phyloP scores from a whole-genome alignment of 2,113 vertebrate genomes.

The Rhinopomastus cyanomelas region DNA sequence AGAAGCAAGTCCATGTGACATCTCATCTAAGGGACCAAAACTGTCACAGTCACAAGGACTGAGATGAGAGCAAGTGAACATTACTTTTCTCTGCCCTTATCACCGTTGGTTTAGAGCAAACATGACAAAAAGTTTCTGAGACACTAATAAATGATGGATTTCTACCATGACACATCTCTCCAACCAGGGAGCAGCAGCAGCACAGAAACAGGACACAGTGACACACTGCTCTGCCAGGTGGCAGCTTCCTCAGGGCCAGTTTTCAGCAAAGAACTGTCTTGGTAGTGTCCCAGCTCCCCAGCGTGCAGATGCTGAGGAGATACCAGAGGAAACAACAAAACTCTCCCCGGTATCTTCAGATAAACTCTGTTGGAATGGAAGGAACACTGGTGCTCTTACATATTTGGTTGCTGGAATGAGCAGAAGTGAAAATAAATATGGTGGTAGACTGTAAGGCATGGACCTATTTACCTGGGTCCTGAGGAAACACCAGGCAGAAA shows the following conservation, averaged over 20 bases:
- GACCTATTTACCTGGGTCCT: not conserved
- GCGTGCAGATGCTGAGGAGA: not conserved
- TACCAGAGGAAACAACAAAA: not conserved
- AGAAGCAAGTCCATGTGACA: not conserved
- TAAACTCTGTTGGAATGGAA: fast-evolving
- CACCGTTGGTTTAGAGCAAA: not conserved
- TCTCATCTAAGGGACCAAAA: not conserved
- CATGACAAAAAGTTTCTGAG: not conserved
- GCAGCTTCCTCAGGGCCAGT: not conserved
- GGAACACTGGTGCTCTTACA: not conserved
- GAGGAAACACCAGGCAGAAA: not conserved
- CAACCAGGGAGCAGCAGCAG: conserved; percentile 31
- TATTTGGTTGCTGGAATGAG: not conserved
- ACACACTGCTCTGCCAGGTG: not conserved
- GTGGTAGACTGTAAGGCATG: not conserved
- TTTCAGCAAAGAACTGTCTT: not conserved
- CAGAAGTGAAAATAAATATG: not conserved
- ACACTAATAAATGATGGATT: not conserved
- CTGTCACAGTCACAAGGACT: not conserved
- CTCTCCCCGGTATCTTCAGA: not conserved
- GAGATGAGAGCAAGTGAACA: not conserved
- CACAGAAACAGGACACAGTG: not conserved
- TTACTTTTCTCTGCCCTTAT: not conserved
- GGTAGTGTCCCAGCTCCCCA: not conserved
- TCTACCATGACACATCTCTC: not conserved